Percentiles rank a stretch among this genome's conserved stretches.
Conservation (phyloP, 2,888 invertebrate species). For the Papilio demoleus region DNA sequence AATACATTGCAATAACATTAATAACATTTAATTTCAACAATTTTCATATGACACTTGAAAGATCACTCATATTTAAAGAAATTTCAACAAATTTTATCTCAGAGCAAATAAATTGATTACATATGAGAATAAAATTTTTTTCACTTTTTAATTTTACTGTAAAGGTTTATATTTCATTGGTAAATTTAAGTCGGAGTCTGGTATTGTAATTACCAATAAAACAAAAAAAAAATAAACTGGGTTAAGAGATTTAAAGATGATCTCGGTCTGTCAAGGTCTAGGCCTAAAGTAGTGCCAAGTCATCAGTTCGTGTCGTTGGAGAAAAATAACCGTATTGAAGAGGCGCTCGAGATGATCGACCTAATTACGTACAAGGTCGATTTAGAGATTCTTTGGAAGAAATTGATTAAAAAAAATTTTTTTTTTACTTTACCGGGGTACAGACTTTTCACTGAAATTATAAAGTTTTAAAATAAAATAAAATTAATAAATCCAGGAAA, state of each 20-base stretch:
- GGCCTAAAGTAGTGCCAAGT: conserved; percentile 5
- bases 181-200: too few relatives aligned
- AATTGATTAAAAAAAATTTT: not conserved
- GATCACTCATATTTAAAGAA: conserved; percentile 17
- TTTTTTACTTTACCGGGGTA: not conserved
- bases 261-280: not conserved
- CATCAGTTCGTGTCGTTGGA: conserved; percentile 4
- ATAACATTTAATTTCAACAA: conserved; percentile 34
- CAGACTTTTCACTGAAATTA: not conserved
- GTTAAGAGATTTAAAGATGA: not conserved
- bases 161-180: too few relatives aligned
- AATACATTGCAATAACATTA: conserved; percentile 28
- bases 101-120: conserved; percentile 4
- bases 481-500: not conserved
- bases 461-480: not conserved
- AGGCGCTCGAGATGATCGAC: conserved; percentile 3
- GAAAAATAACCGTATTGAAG: not conserved
- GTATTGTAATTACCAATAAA: too few relatives aligned
- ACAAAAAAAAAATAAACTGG: not conserved
- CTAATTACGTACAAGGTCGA: not conserved
- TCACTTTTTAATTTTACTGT: too few relatives aligned
- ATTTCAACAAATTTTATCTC: conserved; percentile 16
- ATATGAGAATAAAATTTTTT: not conserved
- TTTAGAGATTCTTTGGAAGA: not conserved
- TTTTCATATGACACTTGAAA: conserved; percentile 26